Percentiles rank a stretch among this genome's conserved stretches.
phyloP scores from a whole-genome alignment of 2,797 vertebrate genomes.

The Danio jaintianensis region DNA sequence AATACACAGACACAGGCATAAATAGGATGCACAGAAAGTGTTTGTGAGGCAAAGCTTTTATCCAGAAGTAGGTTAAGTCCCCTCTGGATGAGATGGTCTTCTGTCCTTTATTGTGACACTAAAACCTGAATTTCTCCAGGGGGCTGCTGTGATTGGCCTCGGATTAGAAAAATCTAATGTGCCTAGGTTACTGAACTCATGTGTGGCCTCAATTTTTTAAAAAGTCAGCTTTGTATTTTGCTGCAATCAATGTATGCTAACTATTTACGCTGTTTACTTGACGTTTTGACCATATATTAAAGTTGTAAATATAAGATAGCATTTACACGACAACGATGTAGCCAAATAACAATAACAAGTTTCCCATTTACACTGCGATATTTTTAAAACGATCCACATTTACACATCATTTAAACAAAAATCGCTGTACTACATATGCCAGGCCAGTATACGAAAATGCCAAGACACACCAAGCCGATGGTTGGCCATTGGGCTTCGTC shows the following conservation, averaged over 20 bases:
- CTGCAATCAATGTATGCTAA: neutral
- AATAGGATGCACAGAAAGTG: slow-evolving; percentile 3
- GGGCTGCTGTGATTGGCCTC: slow-evolving; percentile 18
- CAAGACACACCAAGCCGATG: too few species aligned
- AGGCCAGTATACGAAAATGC: too few species aligned
- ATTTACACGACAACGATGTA: too few species aligned
- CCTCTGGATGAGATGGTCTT: slow-evolving; percentile 30
- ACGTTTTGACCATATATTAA: neutral
- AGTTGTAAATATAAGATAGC: too few species aligned
- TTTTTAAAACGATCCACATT: too few species aligned
- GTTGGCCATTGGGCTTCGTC: too few species aligned
- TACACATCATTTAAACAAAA: too few species aligned
- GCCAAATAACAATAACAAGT: too few species aligned
- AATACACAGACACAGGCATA: neutral
- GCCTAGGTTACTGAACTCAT: slow-evolving; percentile 1
- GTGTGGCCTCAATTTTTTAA: slow-evolving; percentile 20
- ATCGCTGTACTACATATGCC: too few species aligned
- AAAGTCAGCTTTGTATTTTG: neutral
- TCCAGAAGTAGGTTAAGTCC: slow-evolving; percentile 31
- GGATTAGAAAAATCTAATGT: neutral
- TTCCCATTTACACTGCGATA: too few species aligned
- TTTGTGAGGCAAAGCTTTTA: slow-evolving; percentile 20
- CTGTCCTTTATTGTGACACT: slow-evolving; percentile 32
- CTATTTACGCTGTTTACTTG: neutral
- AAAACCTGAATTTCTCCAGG: slow-evolving; percentile 38